A percentile compares a stretch with the other conserved stretches of the same genome.
Conservation (phyloP, 2,888 invertebrate genomes). For the Nomada lathburiana region DNA sequence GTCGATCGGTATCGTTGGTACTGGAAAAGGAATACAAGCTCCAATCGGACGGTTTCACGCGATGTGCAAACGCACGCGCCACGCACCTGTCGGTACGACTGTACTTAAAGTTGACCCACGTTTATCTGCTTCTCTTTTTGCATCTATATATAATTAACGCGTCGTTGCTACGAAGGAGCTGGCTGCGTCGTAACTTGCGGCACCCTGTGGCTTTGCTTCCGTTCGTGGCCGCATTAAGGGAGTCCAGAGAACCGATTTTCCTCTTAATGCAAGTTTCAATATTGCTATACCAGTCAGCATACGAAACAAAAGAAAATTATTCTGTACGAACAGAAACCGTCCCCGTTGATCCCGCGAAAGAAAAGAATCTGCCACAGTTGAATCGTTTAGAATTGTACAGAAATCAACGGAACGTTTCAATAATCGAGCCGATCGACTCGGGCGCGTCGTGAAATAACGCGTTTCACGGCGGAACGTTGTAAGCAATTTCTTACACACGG, state of each 20-base stretch:
- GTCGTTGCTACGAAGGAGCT: slow-evolving; percentile 21
- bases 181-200: slow-evolving; percentile 26
- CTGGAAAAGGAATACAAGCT: neutral
- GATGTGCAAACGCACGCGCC: slow-evolving; percentile 1
- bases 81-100: slow-evolving; percentile 58
- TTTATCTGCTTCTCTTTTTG: neutral
- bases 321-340: no score
- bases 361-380: no score
- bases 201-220: neutral
- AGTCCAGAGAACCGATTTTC: no score
- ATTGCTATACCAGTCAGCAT: no score
- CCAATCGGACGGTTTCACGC: slow-evolving; percentile 47
- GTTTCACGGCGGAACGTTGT: neutral
- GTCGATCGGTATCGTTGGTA: slow-evolving; percentile 26
- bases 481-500: neutral
- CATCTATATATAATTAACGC: slow-evolving; percentile 50
- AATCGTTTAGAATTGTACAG: no score
- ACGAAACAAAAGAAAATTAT: no score
- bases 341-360: no score
- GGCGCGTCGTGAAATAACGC: no score
- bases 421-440: no score
- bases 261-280: no score
- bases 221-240: neutral
- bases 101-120: slow-evolving; percentile 58
- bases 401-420: no score